Evolutionary conservation across 2,888 invertebrate species (phyloP).

Genomic region (Ennomos quercinarius): DNA sequence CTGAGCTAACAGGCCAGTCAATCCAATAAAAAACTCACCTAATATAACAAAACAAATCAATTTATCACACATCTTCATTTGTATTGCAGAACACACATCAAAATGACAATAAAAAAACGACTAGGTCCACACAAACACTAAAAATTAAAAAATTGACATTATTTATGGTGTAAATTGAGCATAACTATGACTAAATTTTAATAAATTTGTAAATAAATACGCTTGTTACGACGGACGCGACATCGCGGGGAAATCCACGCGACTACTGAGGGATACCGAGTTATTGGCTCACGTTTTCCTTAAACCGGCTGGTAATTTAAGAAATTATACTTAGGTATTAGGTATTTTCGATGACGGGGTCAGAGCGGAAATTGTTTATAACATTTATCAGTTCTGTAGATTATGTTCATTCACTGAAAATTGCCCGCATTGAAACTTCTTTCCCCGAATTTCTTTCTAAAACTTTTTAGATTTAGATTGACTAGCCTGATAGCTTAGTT

Average conservation of each 20-base stretch:
- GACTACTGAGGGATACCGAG: slow-evolving; percentile 3
- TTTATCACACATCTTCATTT: slow-evolving; percentile 16
- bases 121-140: background rate
- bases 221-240: background rate
- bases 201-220: slow-evolving; percentile 6
- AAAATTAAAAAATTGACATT: slow-evolving; percentile 3
- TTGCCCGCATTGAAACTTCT: too few relatives aligned
- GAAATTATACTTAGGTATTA: too few relatives aligned
- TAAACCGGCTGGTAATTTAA: background rate
- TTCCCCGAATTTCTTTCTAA: too few relatives aligned
- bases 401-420: too few relatives aligned
- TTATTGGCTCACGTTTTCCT: background rate
- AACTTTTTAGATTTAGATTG: too few relatives aligned
- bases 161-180: background rate
- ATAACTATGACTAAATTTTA: slow-evolving; percentile 8
- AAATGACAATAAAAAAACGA: background rate
- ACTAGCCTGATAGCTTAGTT: too few relatives aligned
- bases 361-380: slow-evolving; percentile 2
- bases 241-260: slow-evolving; percentile 17
- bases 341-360: slow-evolving; percentile 8
- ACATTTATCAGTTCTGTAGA: background rate
- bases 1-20: too few relatives aligned
- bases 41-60: slow-evolving; percentile 9
- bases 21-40: background rate
- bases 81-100: slow-evolving; percentile 7